Conservation (phyloP, 1,140 invertebrate species). For the Bradynema listronoti region DNA sequence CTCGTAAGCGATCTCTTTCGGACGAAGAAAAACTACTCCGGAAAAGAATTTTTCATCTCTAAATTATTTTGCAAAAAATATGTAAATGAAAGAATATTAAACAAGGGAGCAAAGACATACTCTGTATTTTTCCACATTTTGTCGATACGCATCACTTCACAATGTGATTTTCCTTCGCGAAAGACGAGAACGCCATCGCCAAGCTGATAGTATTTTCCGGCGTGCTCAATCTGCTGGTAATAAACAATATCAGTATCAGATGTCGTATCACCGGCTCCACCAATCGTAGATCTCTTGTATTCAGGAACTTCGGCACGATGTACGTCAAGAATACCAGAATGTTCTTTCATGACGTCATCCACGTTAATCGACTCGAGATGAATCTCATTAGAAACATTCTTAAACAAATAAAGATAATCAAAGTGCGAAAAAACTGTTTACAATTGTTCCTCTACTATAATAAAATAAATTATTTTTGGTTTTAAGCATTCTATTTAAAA, state of each 20-base stretch:
- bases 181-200: constrained; percentile 51
- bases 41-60: constrained; percentile 81
- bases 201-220: constrained; percentile 32
- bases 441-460: too few species aligned
- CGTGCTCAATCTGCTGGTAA: constrained; percentile 54
- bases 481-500: too few species aligned
- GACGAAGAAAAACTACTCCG: constrained; percentile 82
- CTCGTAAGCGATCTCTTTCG: constrained; percentile 74
- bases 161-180: constrained; percentile 34
- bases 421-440: too few species aligned
- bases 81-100: constrained; percentile 36
- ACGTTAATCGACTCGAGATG: too few species aligned
- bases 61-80: constrained; percentile 38
- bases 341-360: too few species aligned
- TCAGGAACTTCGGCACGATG: too few species aligned
- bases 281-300: too few species aligned
- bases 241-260: constrained; percentile 26
- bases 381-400: too few species aligned
- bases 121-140: constrained; percentile 80
- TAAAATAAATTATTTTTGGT: too few species aligned
- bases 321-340: too few species aligned
- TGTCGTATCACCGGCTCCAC: constrained; percentile 23
- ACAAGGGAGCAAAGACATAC: constrained; percentile 43
- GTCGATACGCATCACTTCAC: constrained; percentile 78
- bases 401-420: too few species aligned